Percentiles rank a stretch among this genome's conserved stretches.
Evolutionary conservation across 1,140 invertebrate genomes (phyloP).

Genomic region (Hylyphantes graminicola): DNA sequence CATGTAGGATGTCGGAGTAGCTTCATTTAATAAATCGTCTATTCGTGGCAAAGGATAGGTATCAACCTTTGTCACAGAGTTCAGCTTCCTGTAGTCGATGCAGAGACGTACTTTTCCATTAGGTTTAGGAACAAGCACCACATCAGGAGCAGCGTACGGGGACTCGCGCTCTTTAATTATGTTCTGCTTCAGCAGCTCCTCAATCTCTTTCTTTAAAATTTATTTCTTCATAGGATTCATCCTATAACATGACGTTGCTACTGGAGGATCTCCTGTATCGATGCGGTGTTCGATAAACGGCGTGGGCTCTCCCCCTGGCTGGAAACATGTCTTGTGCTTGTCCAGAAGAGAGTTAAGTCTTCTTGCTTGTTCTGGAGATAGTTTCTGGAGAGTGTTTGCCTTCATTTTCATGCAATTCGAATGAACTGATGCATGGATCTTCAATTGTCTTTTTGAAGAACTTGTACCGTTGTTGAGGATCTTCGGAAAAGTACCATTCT

Average conservation of each 20-base stretch:
- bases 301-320: background rate
- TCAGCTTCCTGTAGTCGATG: conserved; percentile 68
- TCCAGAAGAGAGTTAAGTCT: no score
- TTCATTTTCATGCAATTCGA: background rate
- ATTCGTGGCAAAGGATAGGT: conserved; percentile 9
- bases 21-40: background rate
- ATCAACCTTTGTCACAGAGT: background rate
- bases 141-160: conserved; percentile 42
- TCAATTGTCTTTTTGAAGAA: conserved; percentile 1
- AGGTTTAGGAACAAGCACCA: conserved; percentile 64
- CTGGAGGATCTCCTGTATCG: conserved; percentile 5
- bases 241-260: background rate
- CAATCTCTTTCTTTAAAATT: conserved; percentile 11
- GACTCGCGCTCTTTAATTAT: conserved; percentile 17
- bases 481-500: background rate
- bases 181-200: conserved; percentile 63
- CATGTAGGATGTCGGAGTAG: background rate
- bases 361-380: no score
- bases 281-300: conserved; percentile 7
- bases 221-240: background rate
- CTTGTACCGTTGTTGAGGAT: background rate
- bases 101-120: conserved; percentile 52
- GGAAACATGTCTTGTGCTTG: no score
- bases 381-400: no score
- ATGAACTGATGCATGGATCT: conserved; percentile 1